Percentiles rank a stretch among this genome's conserved stretches.
Evolutionary conservation across 2,888 invertebrate species (phyloP).

Genomic region (Epiblema foenella): DNA sequence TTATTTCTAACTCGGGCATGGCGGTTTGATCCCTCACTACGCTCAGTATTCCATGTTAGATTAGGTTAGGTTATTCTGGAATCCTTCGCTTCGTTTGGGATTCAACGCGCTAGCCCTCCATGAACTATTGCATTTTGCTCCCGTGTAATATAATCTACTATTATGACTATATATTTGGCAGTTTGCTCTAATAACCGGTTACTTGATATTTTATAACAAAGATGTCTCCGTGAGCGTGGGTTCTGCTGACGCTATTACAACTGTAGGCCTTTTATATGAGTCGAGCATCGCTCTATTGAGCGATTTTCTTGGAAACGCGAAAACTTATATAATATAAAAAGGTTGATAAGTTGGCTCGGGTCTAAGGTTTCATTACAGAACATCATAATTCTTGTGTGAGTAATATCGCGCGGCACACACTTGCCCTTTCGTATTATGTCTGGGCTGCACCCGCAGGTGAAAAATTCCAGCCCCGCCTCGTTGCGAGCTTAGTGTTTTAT

Average conservation of each 20-base stretch:
- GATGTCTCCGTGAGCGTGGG: conserved; percentile 20
- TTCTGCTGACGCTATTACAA: conserved; percentile 32
- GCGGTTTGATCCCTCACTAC: too few species aligned
- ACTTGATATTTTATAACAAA: conserved; percentile 26
- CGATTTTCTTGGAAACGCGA: conserved; percentile 43
- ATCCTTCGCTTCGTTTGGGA: too few species aligned
- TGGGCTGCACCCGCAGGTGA: conserved; percentile 72
- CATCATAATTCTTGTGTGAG: conserved; percentile 78
- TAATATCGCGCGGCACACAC: conserved; percentile 76
- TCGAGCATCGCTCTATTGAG: conserved; percentile 39
- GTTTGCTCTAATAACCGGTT: conserved; percentile 9
- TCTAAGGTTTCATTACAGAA: conserved; percentile 72
- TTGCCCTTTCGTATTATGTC: conserved; percentile 51
- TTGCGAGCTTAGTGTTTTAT: conserved; percentile 83
- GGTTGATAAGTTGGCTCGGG: conserved; percentile 61
- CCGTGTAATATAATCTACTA: too few species aligned
- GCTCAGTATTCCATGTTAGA: too few species aligned
- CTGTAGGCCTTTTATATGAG: conserved; percentile 34
- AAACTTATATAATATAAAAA: conserved; percentile 44
- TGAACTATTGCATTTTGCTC: too few species aligned
- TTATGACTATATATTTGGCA: not conserved
- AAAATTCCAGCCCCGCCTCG: conserved; percentile 78
- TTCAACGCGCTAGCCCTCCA: too few species aligned
- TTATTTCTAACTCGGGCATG: too few species aligned
- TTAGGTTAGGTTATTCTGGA: too few species aligned